Base-by-base conservation (phyloP, 2,888 invertebrate genomes). In the Cartodere bifasciata region DNA sequence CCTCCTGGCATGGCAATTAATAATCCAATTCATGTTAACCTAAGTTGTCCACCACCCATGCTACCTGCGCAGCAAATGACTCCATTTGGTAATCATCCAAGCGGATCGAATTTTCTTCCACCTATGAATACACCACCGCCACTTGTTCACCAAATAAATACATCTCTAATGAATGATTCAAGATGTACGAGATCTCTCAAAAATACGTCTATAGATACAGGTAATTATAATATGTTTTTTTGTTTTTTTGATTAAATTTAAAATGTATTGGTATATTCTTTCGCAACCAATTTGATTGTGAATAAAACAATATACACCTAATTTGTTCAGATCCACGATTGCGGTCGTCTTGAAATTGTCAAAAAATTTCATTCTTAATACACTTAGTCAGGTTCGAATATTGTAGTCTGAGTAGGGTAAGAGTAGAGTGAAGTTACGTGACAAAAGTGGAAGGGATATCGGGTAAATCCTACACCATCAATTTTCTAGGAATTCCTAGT, bases 101-200 rank as follows among this genome's bases (percentile, higher is more conserved):
- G n/a, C n/a, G n/a, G n/a, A n/a, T n/a, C n/a, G n/a, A n/a, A n/a
- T n/a, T n/a, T n/a, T n/a, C n/a, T n/a, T 45, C 55, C 59, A 11
- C 55, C 58, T 29, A 53, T 67, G 46, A 64, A 61, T 38, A 49
- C 64, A 26, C 65, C 66, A 32, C 64, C 65, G 4, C 64, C 64
- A 5, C 53, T n/a, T n/a, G n/a, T n/a, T 50, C 31, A 50, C n/a
- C n/a, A n/a, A n/a, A n/a, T n/a, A n/a, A n/a, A n/a, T n/a, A n/a
- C 28, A 15, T 13, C 28, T 4, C 13, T 11, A 52, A 13, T 13
- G 14, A 14, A 11, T 11, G 17, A 26, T 15, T 9, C 24, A 2
- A 20, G 20, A 20, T 17, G 24, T 6, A 12, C 17, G 9, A 10
- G 24, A n/a, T 14, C 16, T 3, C 20, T 7, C 20, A 20, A 20